phyloP scores from a whole-genome alignment of 2,888 invertebrate genomes.

The Caenorhabditis sp. region DNA sequence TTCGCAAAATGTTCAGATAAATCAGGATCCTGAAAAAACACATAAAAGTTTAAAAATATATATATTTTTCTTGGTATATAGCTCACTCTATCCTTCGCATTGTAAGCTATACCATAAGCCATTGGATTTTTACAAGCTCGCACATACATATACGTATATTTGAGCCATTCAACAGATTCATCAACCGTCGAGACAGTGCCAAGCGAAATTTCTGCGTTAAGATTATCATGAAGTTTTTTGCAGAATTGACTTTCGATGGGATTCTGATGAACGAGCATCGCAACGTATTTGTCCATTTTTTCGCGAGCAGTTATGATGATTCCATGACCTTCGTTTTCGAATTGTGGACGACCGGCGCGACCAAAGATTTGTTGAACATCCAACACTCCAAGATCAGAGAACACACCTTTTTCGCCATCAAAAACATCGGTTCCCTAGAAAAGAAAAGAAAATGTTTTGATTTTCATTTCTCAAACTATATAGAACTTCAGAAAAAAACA shows the following conservation, averaged over 20 bases:
- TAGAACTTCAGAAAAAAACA: no score
- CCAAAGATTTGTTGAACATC: constrained; percentile 95
- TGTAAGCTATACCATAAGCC: constrained; percentile 79
- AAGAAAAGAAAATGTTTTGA: constrained; percentile 6
- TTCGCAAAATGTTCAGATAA: constrained; percentile 82
- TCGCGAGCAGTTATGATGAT: constrained; percentile 92
- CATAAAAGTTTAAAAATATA: background rate
- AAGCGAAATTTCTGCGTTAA: constrained; percentile 88
- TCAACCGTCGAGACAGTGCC: constrained; percentile 92
- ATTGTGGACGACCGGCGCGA: constrained; percentile 96
- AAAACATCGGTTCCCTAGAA: constrained; percentile 92
- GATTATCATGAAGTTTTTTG: constrained; percentile 88
- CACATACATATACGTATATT: constrained; percentile 93
- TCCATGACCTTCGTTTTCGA: constrained; percentile 78
- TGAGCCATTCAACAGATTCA: constrained; percentile 96
- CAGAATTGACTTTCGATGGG: constrained; percentile 98
- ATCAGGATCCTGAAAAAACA: constrained; percentile 78
- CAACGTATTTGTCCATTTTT: constrained; percentile 88
- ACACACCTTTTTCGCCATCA: constrained; percentile 90
- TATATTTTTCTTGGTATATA: no score
- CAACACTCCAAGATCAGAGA: constrained; percentile 92
- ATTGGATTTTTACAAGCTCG: constrained; percentile 90
- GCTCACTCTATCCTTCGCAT: constrained; percentile 73
- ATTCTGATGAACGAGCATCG: constrained; percentile 91
- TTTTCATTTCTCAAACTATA: constrained; percentile 4